Base-by-base conservation (phyloP, 2,888 invertebrate species). In the Euzetes globulus region DNA sequence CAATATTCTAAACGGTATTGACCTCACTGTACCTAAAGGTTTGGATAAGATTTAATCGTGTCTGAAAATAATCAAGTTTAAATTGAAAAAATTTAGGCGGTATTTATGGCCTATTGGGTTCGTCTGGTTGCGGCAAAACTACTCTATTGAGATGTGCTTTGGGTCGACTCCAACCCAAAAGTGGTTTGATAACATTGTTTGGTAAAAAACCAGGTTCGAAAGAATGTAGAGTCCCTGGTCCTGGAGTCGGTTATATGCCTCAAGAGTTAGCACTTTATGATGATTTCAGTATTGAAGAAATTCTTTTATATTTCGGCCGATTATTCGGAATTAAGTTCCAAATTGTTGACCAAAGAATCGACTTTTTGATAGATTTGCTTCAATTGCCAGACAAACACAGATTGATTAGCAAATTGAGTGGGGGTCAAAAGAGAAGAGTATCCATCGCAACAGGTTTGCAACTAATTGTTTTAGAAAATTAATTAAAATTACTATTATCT, bases 121-220 rank as follows among this genome's bases (percentile, higher is more conserved):
- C 73, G 7, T 50, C 50, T 15, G 73, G 73, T 19, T 73, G 73
- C 45, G 73, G 73, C 11, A 65, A 74, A 78, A 95, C 95, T 5
- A 95, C 95, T 0, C 85, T 96, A 17, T 87, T 96, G 5, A 91
- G 93, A 60, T 93, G 93, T 83, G 91, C 94, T 80, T 92, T 96
- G 37, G 95, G 95, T 6, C 86, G 93, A 74, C 87, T 93, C 80
- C 87, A 90, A 80, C 85, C 94, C 73, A 91, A 95, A 84, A 87
- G 88, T 1, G 95, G 95, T 5, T 91, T 92, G 82, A 90, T 95
- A 79, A 90, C 89, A 86, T 93, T 94, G 52, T 87, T 95, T 71
- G 95, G 94, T 0, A 91, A 92, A 19, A 90, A 89, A 80, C 95
- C 94, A 0, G 94, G 94, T 2, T 90, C 92, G 0, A 88, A 88